A percentile compares a stretch with the other conserved stretches of the same genome.
phyloP scores from a whole-genome alignment of 2,797 vertebrate species.

The Podarcis siculus region DNA sequence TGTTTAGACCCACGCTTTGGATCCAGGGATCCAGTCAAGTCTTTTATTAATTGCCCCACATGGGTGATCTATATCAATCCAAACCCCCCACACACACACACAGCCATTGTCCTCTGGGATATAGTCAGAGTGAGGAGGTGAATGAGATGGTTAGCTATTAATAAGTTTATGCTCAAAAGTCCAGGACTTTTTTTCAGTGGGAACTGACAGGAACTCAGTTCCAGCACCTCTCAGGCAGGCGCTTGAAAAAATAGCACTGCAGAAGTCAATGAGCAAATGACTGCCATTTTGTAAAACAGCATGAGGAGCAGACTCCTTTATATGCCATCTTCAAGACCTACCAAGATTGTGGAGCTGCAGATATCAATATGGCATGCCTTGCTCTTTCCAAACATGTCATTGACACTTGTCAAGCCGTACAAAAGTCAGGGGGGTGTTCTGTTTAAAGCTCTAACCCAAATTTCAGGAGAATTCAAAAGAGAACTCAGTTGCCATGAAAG shows the following conservation, averaged over 20 bases:
- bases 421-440: background rate
- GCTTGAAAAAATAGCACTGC: background rate
- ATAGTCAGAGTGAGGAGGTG: background rate
- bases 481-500: constrained; percentile 15
- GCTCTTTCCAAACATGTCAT: background rate
- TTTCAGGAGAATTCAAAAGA: constrained; percentile 4
- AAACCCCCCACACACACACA: too few relatives aligned
- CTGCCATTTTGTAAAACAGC: background rate
- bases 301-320: background rate
- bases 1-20: too few relatives aligned
- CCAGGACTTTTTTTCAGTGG: too few relatives aligned
- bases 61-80: too few relatives aligned
- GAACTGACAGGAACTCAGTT: too few relatives aligned
- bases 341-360: background rate
- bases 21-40: too few relatives aligned
- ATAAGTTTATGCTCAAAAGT: rapidly evolving
- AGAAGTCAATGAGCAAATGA: background rate
- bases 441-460: background rate
- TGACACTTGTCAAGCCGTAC: background rate
- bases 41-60: too few relatives aligned
- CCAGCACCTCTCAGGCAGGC: too few relatives aligned
- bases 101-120: background rate
- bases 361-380: background rate
- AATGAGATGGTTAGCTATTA: rapidly evolving
- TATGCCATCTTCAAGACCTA: too few relatives aligned